Conservation (phyloP, 2,113 vertebrate species). For the Plecotus auritus region DNA sequence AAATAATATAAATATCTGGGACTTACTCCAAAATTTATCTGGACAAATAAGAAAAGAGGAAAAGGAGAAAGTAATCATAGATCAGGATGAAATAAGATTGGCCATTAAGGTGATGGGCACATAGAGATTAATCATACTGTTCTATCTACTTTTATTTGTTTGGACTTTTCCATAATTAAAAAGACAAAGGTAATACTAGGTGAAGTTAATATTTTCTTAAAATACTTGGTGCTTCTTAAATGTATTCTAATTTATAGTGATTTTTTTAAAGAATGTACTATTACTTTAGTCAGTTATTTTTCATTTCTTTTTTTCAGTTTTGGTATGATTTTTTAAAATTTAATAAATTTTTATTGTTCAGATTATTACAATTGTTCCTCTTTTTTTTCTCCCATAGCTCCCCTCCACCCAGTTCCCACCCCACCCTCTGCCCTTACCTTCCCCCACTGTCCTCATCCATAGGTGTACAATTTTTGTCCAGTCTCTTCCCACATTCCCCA, state of each 20-base stretch:
- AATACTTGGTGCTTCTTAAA: not conserved
- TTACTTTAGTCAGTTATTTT: slow-evolving; percentile 23
- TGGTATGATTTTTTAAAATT: no score
- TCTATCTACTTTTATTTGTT: not conserved
- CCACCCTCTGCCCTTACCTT: no score
- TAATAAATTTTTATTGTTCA: no score
- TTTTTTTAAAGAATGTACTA: not conserved
- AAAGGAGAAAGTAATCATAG: not conserved
- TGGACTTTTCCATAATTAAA: slow-evolving; percentile 16
- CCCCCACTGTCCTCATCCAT: no score
- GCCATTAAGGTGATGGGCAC: not conserved
- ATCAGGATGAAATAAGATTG: not conserved
- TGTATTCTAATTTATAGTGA: not conserved
- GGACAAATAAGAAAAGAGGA: not conserved
- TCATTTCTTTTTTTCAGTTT: not conserved
- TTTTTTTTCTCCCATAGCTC: no score
- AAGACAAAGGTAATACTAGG: not conserved
- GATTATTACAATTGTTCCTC: no score
- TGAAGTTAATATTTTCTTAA: slow-evolving; percentile 16
- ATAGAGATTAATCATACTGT: not conserved
- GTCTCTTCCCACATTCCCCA: no score
- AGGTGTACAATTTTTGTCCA: no score
- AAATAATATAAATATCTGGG: not conserved
- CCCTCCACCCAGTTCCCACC: no score
- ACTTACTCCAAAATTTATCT: slow-evolving; percentile 8